phyloP scores from a whole-genome alignment of 2,113 vertebrate species.

The Hippocampus abdominalis region DNA sequence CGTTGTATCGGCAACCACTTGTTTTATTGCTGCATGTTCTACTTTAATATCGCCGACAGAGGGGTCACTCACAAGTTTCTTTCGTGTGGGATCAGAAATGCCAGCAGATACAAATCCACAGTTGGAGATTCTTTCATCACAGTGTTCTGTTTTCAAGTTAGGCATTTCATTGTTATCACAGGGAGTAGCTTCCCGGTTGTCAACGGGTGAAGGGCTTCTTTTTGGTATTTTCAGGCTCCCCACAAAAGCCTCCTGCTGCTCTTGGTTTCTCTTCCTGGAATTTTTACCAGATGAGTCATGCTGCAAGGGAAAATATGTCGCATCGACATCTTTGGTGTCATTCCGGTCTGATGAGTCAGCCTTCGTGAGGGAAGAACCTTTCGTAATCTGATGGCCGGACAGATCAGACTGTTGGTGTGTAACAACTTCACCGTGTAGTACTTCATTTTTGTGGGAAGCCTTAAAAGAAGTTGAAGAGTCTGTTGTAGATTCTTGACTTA shows the following conservation, averaged over 20 bases:
- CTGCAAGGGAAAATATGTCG: conserved; percentile 12
- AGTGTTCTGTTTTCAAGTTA: conserved; percentile 25
- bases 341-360: conserved; percentile 9
- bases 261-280: conserved; percentile 68
- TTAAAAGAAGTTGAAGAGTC: conserved; percentile 10
- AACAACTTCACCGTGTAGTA: conserved; percentile 4
- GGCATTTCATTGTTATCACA: conserved; percentile 18
- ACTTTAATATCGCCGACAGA: conserved; percentile 4
- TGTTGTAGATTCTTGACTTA: not conserved
- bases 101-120: not conserved
- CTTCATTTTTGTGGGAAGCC: conserved; percentile 1
- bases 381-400: conserved; percentile 11
- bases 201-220: conserved; percentile 36
- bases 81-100: conserved; percentile 6
- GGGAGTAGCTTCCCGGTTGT: conserved; percentile 19
- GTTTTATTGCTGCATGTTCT: conserved; percentile 2
- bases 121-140: conserved; percentile 2
- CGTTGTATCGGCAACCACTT: conserved; percentile 14
- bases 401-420: conserved; percentile 7
- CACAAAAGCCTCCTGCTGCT: conserved; percentile 43
- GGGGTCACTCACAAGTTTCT: conserved; percentile 11
- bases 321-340: conserved; percentile 43
- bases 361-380: conserved; percentile 13
- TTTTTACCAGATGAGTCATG: conserved; percentile 55
- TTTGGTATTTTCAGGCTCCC: conserved; percentile 64